Conservation (phyloP, 2,113 vertebrate species). For the Thamnophis sirtalis region DNA sequence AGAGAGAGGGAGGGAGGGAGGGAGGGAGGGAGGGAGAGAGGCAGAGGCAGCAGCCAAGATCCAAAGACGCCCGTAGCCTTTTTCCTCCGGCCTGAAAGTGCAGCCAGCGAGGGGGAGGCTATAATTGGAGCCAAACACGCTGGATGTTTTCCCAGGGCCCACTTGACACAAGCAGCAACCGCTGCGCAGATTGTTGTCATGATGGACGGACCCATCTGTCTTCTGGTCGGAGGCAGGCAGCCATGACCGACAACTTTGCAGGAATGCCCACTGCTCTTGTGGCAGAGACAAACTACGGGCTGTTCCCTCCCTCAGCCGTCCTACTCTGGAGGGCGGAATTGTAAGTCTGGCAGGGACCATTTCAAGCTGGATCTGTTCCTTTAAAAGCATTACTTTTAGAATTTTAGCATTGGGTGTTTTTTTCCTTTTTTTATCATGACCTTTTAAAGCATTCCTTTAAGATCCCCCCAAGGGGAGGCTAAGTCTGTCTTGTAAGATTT, state of each 20-base stretch:
- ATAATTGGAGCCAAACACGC: constrained; percentile 58
- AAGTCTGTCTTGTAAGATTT: neutral
- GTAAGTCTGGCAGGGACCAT: constrained; percentile 17
- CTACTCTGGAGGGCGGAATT: neutral
- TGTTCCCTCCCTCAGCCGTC: neutral
- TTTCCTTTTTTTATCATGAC: neutral
- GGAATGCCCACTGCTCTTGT: constrained; percentile 50
- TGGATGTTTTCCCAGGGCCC: constrained; percentile 59
- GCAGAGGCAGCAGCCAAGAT: constrained; percentile 28
- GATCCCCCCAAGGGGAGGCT: neutral
- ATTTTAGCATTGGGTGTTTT: neutral
- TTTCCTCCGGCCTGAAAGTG: constrained; percentile 52
- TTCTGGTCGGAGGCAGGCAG: constrained; percentile 36
- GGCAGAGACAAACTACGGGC: constrained; percentile 12
- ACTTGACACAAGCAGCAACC: constrained; percentile 35
- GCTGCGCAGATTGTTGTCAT: constrained; percentile 49
- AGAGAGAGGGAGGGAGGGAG: no score
- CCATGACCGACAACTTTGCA: constrained; percentile 54
- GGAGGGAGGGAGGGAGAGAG: neutral
- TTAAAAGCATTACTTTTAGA: neutral
- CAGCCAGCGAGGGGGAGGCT: constrained; percentile 47
- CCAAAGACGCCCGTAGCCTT: constrained; percentile 46
- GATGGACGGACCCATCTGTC: constrained; percentile 73
- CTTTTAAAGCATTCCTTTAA: neutral
- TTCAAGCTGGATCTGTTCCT: neutral